Base-by-base conservation (phyloP, 2,797 vertebrate species). In the Tenualosa ilisha region DNA sequence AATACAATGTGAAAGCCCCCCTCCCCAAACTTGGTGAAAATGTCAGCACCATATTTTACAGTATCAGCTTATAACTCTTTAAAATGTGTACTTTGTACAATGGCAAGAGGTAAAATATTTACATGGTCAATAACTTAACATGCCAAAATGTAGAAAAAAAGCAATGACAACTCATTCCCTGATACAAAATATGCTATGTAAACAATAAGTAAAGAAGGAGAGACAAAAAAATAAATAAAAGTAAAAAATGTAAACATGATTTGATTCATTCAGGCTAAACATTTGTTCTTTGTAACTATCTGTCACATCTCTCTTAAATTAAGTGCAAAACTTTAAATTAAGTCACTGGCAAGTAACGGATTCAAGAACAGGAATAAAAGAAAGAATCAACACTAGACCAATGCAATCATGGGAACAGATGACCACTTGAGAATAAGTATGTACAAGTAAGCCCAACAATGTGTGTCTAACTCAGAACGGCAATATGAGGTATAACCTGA, bases 1-100 rank as follows among this genome's bases (percentile, higher is more conserved):
- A 90, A 91, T 88, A 92, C 90, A 91, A 83, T 88, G 91, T 89
- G 37, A 79, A 17, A 79, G 84, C 90, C 90, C 91, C 90, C 91
- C 72, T 17, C 17, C 72, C 15, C 68, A 75, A 79, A 79, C 72
- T 79, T 79, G 88, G 91, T 88, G 91, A 88, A 93, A 94, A 94
- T 89, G 90, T 95, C 93, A 95, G 94, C 94, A 95, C 94, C 94
- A 92, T 91, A 92, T 92, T 90, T 93, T 93, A 94, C 93, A 95
- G 93, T 95, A 92, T 94, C 91, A 93, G 90, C 86, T 92, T 91
- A 89, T 91, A 54, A 92, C 91, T 87, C 72, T 86, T 75, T 86
- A 81, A 94, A 93, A 93, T 90, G 89, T 93, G 91, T 93, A 93
- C 91, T 91, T 93, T 93, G 91, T 93, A 94, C 91, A 94, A 87